Evolutionary conservation across 2,888 invertebrate genomes (phyloP).

Genomic region (Thysanoteuthis rhombus): DNA sequence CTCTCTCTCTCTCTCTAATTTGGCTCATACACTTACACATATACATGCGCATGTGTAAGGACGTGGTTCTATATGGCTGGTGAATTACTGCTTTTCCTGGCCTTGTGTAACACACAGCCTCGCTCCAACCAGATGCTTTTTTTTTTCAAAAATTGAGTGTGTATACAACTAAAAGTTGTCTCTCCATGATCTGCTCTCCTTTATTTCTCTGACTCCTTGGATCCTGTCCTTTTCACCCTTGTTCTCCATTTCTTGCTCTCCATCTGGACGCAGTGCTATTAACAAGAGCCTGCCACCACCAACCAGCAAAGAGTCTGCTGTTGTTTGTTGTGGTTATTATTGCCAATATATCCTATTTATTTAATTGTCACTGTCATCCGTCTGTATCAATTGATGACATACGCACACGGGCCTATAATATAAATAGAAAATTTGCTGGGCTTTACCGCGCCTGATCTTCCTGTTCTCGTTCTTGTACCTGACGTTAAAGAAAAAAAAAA

Average conservation of each 20-base stretch:
- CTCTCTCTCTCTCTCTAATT: background rate
- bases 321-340: background rate
- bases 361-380: background rate
- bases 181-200: background rate
- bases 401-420: background rate
- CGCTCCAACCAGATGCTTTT: background rate
- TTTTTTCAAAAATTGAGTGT: background rate
- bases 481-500: background rate
- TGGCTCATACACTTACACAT: background rate
- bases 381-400: background rate
- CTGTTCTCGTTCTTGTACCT: slow-evolving; percentile 15
- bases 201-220: background rate
- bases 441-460: background rate
- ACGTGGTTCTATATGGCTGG: background rate
- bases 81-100: background rate
- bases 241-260: background rate
- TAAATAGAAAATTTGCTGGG: background rate
- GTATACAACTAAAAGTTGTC: background rate
- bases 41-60: background rate
- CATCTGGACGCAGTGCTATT: slow-evolving; percentile 12
- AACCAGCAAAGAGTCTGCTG: background rate
- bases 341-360: background rate
- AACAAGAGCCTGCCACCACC: background rate
- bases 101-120: background rate
- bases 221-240: background rate